Conservation (phyloP, 2,113 vertebrate genomes). For the Motacilla tschutschensis region DNA sequence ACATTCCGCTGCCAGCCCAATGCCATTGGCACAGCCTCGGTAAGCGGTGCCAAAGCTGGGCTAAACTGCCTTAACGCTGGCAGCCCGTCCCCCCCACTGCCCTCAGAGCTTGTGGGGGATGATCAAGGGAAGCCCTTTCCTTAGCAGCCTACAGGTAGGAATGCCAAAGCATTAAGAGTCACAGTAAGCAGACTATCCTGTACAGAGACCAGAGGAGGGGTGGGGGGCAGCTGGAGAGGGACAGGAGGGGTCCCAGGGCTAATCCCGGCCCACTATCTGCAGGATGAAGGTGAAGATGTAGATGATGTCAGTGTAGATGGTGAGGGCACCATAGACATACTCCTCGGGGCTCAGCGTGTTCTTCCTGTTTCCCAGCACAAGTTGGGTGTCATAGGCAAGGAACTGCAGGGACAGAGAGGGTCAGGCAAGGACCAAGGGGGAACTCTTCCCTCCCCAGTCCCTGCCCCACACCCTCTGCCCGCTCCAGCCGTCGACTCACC, state of each 20-base stretch:
- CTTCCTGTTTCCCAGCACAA: conserved; percentile 91
- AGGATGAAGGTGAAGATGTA: conserved; percentile 92
- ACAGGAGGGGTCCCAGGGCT: not conserved
- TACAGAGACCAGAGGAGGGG: not conserved
- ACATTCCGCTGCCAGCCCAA: not conserved
- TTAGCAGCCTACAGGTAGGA: conserved; percentile 1
- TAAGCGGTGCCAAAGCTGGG: fast-evolving
- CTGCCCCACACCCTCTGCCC: not conserved
- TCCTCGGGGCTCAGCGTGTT: conserved; percentile 89
- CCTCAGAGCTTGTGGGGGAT: not conserved
- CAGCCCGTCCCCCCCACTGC: not conserved
- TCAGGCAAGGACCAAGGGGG: not conserved
- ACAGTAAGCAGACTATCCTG: not conserved
- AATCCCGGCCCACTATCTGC: conserved; percentile 81
- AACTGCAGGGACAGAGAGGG: conserved; percentile 72
- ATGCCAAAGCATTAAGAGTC: not conserved
- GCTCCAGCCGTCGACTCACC: conserved; percentile 71
- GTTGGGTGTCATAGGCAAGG: conserved; percentile 92
- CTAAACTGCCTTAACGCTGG: not conserved
- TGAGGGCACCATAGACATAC: conserved; percentile 88
- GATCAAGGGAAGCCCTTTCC: not conserved
- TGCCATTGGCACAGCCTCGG: not conserved
- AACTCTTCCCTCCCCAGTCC: not conserved
- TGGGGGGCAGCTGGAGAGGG: not conserved
- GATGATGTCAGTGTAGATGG: conserved; percentile 89